These are phyloP conservation scores for Anolis carolinensis DNA, from an alignment of 2,113 vertebrate species.

Conservation along the genomic window DNA sequence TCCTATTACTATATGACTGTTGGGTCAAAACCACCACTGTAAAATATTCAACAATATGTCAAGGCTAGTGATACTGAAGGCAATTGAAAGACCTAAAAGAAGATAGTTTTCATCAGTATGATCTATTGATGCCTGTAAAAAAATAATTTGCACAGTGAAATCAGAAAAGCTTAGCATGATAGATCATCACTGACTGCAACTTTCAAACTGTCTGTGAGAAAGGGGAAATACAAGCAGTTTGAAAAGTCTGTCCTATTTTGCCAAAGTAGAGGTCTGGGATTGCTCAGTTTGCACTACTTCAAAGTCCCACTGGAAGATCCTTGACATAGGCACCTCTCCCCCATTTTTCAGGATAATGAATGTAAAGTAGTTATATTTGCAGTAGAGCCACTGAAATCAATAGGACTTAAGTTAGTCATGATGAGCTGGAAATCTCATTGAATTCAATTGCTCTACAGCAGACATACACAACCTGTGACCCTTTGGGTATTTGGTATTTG, in stretches of 20 bases:
- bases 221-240: neutral
- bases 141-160: neutral
- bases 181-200: neutral
- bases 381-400: too few relatives aligned
- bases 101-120: neutral
- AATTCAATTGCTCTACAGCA: too few relatives aligned
- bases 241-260: neutral
- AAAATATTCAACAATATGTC: conserved; percentile 8
- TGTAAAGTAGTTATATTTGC: too few relatives aligned
- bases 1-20: conserved; percentile 23
- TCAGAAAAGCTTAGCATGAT: neutral
- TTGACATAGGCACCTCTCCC: neutral
- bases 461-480: too few relatives aligned
- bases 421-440: too few relatives aligned
- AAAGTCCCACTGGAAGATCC: too few relatives aligned
- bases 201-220: neutral
- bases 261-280: neutral
- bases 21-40: conserved; percentile 12
- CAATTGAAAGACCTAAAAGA: conserved; percentile 14
- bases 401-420: too few relatives aligned
- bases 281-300: neutral
- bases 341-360: too few relatives aligned
- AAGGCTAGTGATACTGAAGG: neutral
- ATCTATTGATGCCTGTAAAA: conserved; percentile 7
- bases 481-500: too few relatives aligned